Evolutionary conservation across 1,140 invertebrate species (phyloP).

Genomic region (Scylla paramamosain): DNA sequence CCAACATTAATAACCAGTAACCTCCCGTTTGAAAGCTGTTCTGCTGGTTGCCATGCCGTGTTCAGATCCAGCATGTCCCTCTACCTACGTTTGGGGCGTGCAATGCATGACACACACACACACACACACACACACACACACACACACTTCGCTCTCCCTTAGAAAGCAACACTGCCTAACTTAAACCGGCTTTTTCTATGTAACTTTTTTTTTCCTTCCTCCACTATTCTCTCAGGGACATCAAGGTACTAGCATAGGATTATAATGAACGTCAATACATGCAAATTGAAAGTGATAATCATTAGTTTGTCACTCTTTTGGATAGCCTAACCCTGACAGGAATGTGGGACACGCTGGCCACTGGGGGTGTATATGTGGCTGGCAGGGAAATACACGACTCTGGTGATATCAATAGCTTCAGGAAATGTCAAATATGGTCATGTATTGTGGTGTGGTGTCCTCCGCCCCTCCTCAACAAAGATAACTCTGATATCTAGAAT

Average conservation of each 20-base stretch:
- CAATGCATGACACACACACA: not conserved
- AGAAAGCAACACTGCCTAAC: not conserved
- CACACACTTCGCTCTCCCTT: not conserved
- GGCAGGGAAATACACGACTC: not conserved
- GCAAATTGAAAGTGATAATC: not conserved
- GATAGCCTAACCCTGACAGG: not conserved
- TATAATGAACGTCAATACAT: not conserved
- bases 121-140: not conserved
- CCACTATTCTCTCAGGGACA: not conserved
- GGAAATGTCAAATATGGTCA: conserved; percentile 66
- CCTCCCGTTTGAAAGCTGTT: conserved; percentile 20
- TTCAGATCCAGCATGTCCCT: not conserved
- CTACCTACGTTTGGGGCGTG: not conserved
- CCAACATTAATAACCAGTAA: conserved; percentile 23
- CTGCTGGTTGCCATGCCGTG: not conserved
- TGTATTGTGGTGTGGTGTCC: conserved; percentile 17
- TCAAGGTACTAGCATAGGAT: not conserved
- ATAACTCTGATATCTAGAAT: not conserved
- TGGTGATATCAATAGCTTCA: conserved; percentile 50
- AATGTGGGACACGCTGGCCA: not conserved
- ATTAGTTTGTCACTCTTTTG: not conserved
- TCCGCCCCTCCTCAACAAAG: not conserved
- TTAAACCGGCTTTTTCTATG: not conserved
- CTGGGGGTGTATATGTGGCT: not conserved
- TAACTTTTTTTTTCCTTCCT: not conserved